phyloP scores from a whole-genome alignment of 2,113 vertebrate species.

The Athene noctua region DNA sequence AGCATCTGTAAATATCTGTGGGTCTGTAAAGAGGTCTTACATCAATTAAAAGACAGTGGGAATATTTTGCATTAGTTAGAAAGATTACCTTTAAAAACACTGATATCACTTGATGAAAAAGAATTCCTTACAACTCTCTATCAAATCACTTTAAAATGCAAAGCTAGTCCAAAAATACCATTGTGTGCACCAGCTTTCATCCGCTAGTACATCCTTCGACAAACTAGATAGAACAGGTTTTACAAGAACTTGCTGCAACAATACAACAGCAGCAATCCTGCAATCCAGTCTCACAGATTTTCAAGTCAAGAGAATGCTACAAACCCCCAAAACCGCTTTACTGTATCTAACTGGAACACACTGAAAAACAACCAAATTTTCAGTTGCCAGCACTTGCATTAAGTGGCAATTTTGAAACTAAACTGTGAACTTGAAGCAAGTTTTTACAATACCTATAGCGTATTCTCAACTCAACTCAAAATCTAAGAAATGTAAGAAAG shows the following conservation, averaged over 20 bases:
- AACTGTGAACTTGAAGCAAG: not conserved
- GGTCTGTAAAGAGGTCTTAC: not conserved
- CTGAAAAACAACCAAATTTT: not conserved
- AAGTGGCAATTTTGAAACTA: not conserved
- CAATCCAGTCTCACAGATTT: not conserved
- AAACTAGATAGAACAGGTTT: not conserved
- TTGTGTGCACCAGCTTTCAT: not conserved
- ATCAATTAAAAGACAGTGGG: not conserved
- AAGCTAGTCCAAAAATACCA: not conserved
- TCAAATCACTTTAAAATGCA: not conserved
- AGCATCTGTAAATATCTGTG: not conserved
- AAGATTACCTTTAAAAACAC: not conserved
- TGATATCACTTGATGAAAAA: not conserved
- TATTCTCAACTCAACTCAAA: not conserved
- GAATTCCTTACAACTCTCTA: not conserved
- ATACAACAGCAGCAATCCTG: not conserved
- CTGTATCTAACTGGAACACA: not conserved
- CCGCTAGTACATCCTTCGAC: not conserved
- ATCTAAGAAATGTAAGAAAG: not conserved
- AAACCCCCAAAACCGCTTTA: not conserved
- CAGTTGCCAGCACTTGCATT: not conserved
- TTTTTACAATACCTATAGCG: not conserved
- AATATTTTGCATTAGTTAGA: not conserved
- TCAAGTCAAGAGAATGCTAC: not conserved
- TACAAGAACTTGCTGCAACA: not conserved